Evolutionary conservation across 2,888 invertebrate genomes (phyloP), one percentile per base, ranked within the genome.

Genomic region (Hirtodrosophila cameraria): DNA sequence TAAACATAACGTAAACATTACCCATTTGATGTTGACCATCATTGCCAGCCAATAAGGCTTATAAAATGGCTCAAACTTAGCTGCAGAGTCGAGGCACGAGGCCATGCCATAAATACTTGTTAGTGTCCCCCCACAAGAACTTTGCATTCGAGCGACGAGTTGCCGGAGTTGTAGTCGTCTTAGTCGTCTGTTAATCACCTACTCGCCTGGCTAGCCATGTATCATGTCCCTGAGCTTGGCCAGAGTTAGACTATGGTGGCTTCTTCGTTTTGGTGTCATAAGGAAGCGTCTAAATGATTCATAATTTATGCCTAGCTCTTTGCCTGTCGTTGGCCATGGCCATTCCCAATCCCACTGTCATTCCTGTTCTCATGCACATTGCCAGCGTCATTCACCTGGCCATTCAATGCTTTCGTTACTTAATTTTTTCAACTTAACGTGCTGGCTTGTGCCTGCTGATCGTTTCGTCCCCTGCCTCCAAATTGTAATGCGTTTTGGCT

Each of bases 261-360:
- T 75, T 63, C 87, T 70, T 71, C 86, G 61, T 54, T 69, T 74
- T 63, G 70, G 86, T 84, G 86, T 87, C 88, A 87, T 88, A 86
- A 86, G 86, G 86, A 86, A 86, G 86, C 86, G 86, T 79, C 82
- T 72, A 86, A 88, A 87, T 88, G 88, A 88, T 86, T 88, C 86
- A 88, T 87, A 86, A 88, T 86, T 87, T 86, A 87, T 86, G 81
- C 76, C 67, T 71, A 64, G 60, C 41, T 75, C 64, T 67, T 54
- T 58, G 60, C 38, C 53, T 49, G 54, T 61, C 48, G 38, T 48
- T 69, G 61, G 15, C 59, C 49, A 58, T 59, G 36, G 45, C 57
- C 54, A 54, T 62, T 42, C 33, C 52, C 39, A 57, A 48, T 57
- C 20, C 54, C 55, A 42, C 42, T 46, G 28, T 49, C 41, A 31